These are phyloP conservation scores for Drosophila simulans DNA, from an alignment of 1,140 invertebrate species.

Conservation along the genomic window DNA sequence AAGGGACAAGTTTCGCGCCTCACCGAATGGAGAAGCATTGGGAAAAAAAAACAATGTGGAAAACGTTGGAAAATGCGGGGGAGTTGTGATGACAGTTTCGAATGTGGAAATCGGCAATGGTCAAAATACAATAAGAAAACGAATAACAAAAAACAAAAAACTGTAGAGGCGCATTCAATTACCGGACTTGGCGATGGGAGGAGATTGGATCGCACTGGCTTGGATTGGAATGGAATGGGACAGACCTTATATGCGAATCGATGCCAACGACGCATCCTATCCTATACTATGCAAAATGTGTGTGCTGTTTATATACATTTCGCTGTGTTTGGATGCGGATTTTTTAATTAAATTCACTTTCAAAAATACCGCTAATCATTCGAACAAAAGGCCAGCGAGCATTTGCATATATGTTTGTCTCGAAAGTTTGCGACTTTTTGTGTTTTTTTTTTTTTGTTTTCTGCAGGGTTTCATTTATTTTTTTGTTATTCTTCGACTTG, in stretches of 20 bases:
- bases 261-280: slow-evolving; percentile 46
- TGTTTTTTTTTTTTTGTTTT: neutral
- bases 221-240: slow-evolving; percentile 24
- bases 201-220: slow-evolving; percentile 11
- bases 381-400: slow-evolving; percentile 52
- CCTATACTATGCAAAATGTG: slow-evolving; percentile 44
- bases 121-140: neutral
- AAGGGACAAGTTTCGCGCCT: slow-evolving; percentile 1
- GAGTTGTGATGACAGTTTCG: neutral
- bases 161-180: slow-evolving; percentile 5
- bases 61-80: neutral
- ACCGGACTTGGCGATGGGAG: slow-evolving; percentile 16
- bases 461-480: neutral
- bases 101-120: slow-evolving; percentile 4
- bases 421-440: slow-evolving; percentile 31
- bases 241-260: slow-evolving; percentile 51
- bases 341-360: slow-evolving; percentile 81
- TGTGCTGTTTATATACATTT: slow-evolving; percentile 20
- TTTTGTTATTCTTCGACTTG: slow-evolving; percentile 1
- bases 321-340: slow-evolving; percentile 21
- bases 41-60: neutral
- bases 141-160: slow-evolving; percentile 2
- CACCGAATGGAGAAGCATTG: neutral
- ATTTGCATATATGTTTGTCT: slow-evolving; percentile 63
- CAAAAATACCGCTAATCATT: slow-evolving; percentile 81